Conservation (phyloP, 2,797 vertebrate genomes). For the Molossus alvarezi region DNA sequence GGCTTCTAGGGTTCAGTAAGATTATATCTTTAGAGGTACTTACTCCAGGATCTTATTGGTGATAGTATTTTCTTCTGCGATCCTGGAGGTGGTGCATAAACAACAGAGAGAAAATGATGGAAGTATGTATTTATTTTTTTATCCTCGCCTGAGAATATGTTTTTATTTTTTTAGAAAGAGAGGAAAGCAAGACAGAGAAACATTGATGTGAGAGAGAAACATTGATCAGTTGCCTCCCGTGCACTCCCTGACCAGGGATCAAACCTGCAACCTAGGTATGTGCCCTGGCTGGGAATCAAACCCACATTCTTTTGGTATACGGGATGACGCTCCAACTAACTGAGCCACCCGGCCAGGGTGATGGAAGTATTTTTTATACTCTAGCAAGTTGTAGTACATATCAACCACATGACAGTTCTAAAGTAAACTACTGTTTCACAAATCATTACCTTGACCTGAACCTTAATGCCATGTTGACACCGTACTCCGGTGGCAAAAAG, state of each 20-base stretch:
- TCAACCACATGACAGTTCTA: not conserved
- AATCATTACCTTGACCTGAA: constrained; percentile 34
- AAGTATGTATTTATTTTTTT: not conserved
- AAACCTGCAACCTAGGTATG: too few relatives aligned
- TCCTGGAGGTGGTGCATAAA: not conserved
- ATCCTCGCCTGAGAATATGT: too few relatives aligned
- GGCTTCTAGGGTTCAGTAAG: not conserved
- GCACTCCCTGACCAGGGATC: too few relatives aligned
- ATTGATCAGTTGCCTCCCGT: too few relatives aligned
- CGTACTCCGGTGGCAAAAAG: not conserved
- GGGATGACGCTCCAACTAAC: too few relatives aligned
- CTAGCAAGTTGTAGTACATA: not conserved
- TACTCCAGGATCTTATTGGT: not conserved
- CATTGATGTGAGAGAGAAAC: too few relatives aligned
- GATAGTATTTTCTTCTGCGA: not conserved
- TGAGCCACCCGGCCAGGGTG: too few relatives aligned
- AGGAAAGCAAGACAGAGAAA: too few relatives aligned
- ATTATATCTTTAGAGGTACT: not conserved
- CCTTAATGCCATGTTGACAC: not conserved
- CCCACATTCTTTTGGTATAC: too few relatives aligned
- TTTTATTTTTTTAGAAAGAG: too few relatives aligned
- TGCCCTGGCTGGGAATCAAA: too few relatives aligned
- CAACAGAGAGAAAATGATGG: not conserved
- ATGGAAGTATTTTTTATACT: not conserved
- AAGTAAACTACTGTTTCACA: not conserved